Percentiles rank a stretch among this genome's conserved stretches.
phyloP scores from a whole-genome alignment of 2,113 vertebrate genomes.

The Ondatra zibethicus region DNA sequence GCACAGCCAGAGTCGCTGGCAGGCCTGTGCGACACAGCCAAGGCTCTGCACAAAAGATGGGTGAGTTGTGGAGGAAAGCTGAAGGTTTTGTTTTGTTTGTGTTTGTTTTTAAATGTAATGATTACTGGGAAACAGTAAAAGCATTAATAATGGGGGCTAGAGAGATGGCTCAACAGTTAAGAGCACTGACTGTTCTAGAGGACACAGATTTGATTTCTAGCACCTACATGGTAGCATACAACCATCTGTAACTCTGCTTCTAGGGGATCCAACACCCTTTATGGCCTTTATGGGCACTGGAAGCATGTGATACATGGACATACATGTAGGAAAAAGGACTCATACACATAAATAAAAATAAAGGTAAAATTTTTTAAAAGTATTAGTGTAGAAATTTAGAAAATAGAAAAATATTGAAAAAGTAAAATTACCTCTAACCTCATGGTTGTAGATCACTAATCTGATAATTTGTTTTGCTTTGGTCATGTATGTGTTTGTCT shows the following conservation, averaged over 20 bases:
- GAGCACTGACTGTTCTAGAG: background rate
- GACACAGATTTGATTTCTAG: background rate
- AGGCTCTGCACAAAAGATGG: background rate
- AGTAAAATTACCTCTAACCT: constrained; percentile 21
- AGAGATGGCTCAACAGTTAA: background rate
- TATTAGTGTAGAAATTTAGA: constrained; percentile 25
- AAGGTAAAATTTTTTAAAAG: background rate
- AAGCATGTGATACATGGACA: background rate
- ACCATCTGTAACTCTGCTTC: background rate
- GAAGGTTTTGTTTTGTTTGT: background rate
- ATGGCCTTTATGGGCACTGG: background rate
- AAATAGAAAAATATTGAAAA: constrained; percentile 17
- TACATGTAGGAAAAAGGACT: background rate
- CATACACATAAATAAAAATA: background rate
- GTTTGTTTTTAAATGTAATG: constrained; percentile 12
- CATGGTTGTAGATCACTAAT: background rate
- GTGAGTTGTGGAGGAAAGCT: background rate
- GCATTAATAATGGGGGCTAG: background rate
- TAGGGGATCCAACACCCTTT: background rate
- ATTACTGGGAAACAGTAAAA: background rate
- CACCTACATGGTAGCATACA: background rate
- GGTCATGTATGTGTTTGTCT: background rate
- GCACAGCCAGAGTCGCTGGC: background rate
- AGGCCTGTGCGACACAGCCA: background rate
- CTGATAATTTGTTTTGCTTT: background rate